These are phyloP conservation scores for Drosophila helvetica DNA, from an alignment of 2,888 invertebrate species.

Conservation along the genomic window DNA sequence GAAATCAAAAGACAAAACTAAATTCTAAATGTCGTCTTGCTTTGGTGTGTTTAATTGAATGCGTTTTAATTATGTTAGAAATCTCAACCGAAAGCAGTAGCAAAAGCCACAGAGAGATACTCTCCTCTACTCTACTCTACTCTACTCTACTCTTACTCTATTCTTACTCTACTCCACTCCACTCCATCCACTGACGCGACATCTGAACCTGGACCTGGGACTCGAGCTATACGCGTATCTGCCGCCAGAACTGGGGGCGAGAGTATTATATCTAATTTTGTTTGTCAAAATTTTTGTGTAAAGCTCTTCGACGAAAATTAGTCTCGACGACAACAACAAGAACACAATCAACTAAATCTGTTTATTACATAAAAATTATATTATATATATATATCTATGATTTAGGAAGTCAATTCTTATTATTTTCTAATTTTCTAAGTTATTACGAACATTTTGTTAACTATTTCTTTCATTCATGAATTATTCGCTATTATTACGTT, in stretches of 20 bases:
- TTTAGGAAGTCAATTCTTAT: slow-evolving; percentile 45
- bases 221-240: slow-evolving; percentile 17
- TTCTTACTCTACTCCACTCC: neutral
- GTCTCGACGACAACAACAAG: neutral
- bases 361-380: slow-evolving; percentile 34
- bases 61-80: slow-evolving; percentile 73
- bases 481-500: slow-evolving; percentile 44
- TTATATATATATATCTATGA: slow-evolving; percentile 22
- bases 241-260: slow-evolving; percentile 49
- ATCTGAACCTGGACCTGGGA: slow-evolving; percentile 21
- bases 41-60: slow-evolving; percentile 77
- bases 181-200: slow-evolving; percentile 33
- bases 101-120: slow-evolving; percentile 20
- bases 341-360: slow-evolving; percentile 41
- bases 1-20: slow-evolving; percentile 6
- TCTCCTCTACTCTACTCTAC: neutral
- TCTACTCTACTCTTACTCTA: neutral
- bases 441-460: slow-evolving; percentile 56
- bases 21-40: slow-evolving; percentile 49
- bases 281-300: slow-evolving; percentile 60
- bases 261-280: slow-evolving; percentile 65
- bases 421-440: slow-evolving; percentile 50
- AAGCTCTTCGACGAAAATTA: slow-evolving; percentile 47
- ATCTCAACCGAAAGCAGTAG: slow-evolving; percentile 71
- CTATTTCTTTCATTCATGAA: slow-evolving; percentile 47